Base-by-base conservation (phyloP, 2,113 vertebrate genomes). In the Chaenocephalus aceratus region DNA sequence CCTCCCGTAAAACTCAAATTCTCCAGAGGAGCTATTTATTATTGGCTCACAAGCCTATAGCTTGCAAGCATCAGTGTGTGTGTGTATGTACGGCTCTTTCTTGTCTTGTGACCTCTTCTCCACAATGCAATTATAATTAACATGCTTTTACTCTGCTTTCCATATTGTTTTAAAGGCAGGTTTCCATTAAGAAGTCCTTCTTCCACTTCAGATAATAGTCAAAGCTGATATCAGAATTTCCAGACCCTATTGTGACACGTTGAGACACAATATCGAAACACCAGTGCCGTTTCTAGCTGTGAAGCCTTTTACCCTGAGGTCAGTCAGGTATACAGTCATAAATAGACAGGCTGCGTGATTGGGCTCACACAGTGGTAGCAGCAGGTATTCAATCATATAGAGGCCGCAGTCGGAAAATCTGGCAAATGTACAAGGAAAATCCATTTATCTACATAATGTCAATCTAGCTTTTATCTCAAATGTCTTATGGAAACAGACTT, bases 371-470 rank as follows among this genome's bases (percentile, higher is more conserved):
- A 67, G 9, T 59, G 52, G 48, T 83, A 66, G 49, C 1, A 7
- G 53, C 49, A 72, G 66, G 34, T 4, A 60, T 71, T 72, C 61
- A 45, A 7, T 56, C 14, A 56, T 9, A 49, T 49, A 2, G 15
- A 72, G 16, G 41, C 58, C 69, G 41, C 72, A 77, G 64, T 56
- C 52, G 54, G 64, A 71, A 23, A 49, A 66, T 71, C 51, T 77
- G 71, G 10, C 49, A 58, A 56, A 64, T 70, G 36, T 58, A 53
- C 3, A 9, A 14, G 23, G 26, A 56, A 45, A 72, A 58, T n/a
- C 1, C 6, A 65, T 62, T 78, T 48, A 60, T 34, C 13, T 4
- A 11, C 5, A 11, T 46, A 6, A 49, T 70, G 44, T 56, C 48
- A 26, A 48, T n/a, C 34, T 54, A 60, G 30, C 1, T 41, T 75